Evolutionary conservation across 2,113 vertebrate species (phyloP), one percentile per base, ranked within the genome.

Genomic region (Laticauda colubrina): DNA sequence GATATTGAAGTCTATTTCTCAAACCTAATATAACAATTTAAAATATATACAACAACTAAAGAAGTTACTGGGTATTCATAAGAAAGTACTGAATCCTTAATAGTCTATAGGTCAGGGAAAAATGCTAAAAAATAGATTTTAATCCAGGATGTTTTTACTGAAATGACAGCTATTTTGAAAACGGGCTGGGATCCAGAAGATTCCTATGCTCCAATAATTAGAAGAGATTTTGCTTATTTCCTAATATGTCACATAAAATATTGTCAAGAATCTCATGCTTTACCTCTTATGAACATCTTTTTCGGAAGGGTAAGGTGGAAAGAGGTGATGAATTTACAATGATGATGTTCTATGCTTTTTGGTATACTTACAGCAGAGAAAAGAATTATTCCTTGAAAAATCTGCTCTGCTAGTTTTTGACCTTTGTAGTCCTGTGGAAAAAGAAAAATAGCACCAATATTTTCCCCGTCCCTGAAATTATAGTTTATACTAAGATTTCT

Each of bases 371-470:
- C 99, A 93, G 99, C 99, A 95, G 99, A 99, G 94, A 99, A 98
- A 61, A 99, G 98, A 94, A 99, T 99, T 94, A 99, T 98, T 81
- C 99, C 99, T 96, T 99, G 99, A 96, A 99, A 99, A 96, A 99
- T 99, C 97, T 99, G 99, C 96, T 99, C 99, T 18, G 99, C 99
- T 95, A 99, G 94, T 93, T 99, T 99, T 96, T 99, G 99, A 92
- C 99, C 99, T 96, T 99, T 99, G 94, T 99, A 99, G 95, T 99
- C 99, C 99, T 99, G 48, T 94, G 87, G 29, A 91, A 92, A 95
- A 88, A 95, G 4, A 53, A 43, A 85, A 89, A 43, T 20, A 34
- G 34, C 39, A 57, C 10, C 54, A 51, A 15, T 11, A 87, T 6
- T 59, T 85, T n/a, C 7, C 2, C 23, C 10, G 9, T 39, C 14